These are phyloP conservation scores for Eulemur rubriventer DNA, from an alignment of 2,797 vertebrate genomes.

Conservation along the genomic window DNA sequence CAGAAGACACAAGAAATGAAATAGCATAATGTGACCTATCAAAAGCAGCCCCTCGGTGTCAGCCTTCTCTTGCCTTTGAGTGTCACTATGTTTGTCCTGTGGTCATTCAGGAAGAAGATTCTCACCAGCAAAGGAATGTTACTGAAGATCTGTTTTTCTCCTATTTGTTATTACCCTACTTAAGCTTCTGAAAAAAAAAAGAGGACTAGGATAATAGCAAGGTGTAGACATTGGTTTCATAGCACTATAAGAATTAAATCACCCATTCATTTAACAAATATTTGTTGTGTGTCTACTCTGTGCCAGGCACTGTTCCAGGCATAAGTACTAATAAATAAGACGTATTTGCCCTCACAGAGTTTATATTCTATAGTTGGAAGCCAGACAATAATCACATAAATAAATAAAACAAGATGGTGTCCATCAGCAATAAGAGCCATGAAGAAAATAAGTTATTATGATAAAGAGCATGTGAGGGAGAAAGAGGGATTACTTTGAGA, in stretches of 20 bases:
- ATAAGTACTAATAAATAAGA: neutral
- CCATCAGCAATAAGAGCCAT: neutral
- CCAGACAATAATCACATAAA: neutral
- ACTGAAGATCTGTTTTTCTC: neutral
- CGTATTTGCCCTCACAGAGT: neutral
- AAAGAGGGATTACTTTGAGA: neutral
- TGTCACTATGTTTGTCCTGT: neutral
- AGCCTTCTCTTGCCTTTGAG: neutral
- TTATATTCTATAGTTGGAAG: neutral
- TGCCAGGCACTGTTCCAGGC: neutral
- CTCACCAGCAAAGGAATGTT: neutral
- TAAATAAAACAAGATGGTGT: neutral
- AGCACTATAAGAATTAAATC: neutral
- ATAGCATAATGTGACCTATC: neutral
- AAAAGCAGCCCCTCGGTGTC: neutral
- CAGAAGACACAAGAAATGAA: neutral
- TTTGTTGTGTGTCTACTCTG: neutral
- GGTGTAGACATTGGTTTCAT: neutral
- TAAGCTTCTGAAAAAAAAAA: neutral
- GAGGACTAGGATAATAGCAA: neutral
- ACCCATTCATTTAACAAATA: neutral
- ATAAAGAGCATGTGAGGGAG: neutral
- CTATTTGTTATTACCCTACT: neutral
- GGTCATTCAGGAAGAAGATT: neutral
- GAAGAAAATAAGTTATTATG: neutral